phyloP scores from a whole-genome alignment of 2,888 invertebrate species.

The Cantharis rustica region DNA sequence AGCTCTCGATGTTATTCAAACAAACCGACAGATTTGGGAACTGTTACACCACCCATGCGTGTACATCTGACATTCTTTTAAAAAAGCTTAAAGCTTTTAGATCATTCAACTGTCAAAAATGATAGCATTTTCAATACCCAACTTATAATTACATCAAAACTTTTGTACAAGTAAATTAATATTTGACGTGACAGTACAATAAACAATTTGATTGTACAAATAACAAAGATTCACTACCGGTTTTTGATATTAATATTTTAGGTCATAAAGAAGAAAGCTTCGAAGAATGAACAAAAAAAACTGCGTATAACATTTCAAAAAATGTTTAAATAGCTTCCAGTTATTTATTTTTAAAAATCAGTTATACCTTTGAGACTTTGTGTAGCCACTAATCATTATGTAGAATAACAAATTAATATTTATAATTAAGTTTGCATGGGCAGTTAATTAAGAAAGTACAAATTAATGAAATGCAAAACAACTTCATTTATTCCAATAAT shows the following conservation, averaged over 20 bases:
- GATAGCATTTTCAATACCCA: slow-evolving; percentile 3
- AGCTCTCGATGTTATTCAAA: slow-evolving; percentile 24
- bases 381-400: background rate
- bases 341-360: background rate
- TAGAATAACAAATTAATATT: background rate
- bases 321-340: background rate
- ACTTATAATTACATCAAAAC: background rate
- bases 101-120: slow-evolving; percentile 10
- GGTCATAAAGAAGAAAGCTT: background rate
- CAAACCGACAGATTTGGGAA: slow-evolving; percentile 30
- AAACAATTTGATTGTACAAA: background rate
- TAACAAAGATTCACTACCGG: background rate
- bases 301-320: background rate
- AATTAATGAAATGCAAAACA: background rate
- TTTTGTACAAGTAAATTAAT: slow-evolving; percentile 12
- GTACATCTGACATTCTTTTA: slow-evolving; percentile 19
- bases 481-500: background rate
- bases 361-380: background rate
- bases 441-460: slow-evolving; percentile 1
- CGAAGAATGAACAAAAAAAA: background rate
- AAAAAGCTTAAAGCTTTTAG: background rate
- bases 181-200: slow-evolving; percentile 4
- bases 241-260: background rate
- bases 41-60: slow-evolving; percentile 28
- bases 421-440: background rate